A percentile compares a stretch with the other conserved stretches of the same genome.
These are phyloP conservation scores for Recurvirostra avosetta DNA, from an alignment of 2,113 vertebrate species.

Conservation along the genomic window DNA sequence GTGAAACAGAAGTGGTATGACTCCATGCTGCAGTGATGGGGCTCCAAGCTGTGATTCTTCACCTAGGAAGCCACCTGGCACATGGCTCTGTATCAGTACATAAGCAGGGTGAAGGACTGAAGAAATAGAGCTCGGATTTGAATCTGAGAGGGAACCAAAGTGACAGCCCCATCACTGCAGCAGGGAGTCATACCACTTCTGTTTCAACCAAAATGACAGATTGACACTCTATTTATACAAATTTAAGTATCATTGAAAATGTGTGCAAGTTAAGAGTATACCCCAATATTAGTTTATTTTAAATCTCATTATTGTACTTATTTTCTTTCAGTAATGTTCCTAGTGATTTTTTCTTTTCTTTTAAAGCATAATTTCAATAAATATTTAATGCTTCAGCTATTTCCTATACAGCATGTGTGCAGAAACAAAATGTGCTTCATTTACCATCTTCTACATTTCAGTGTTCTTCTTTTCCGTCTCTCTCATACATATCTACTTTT, in stretches of 20 bases:
- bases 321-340: neutral
- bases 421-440: neutral
- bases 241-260: neutral
- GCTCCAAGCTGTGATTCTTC: neutral
- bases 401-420: neutral
- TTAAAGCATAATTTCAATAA: neutral
- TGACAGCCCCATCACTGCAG: neutral
- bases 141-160: neutral
- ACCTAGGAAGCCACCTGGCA: neutral
- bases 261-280: neutral
- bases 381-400: neutral
- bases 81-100: neutral
- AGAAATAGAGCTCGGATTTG: neutral
- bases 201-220: neutral
- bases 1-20: neutral
- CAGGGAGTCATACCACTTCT: no score
- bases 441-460: neutral
- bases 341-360: neutral
- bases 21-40: neutral
- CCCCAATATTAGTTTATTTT: neutral
- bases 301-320: neutral
- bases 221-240: neutral
- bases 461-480: neutral
- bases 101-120: neutral
- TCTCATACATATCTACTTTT: neutral